phyloP scores from a whole-genome alignment of 2,113 vertebrate genomes.

The Prinia subflava region DNA sequence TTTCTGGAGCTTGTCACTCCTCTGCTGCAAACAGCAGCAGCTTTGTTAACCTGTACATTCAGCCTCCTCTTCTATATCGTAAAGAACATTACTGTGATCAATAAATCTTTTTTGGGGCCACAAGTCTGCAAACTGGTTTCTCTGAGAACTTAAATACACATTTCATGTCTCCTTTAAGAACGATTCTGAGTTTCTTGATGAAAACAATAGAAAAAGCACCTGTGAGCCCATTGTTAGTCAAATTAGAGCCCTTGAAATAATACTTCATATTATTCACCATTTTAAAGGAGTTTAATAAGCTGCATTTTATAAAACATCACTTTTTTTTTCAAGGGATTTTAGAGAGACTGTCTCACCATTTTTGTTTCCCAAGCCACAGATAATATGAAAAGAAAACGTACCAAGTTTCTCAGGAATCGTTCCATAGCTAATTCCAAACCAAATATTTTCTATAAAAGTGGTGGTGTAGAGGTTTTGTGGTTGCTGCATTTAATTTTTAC shows the following conservation, averaged over 20 bases:
- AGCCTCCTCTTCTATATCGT: background rate
- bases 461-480: background rate
- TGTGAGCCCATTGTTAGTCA: background rate
- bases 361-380: background rate
- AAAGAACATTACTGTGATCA: background rate
- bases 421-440: background rate
- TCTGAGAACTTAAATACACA: background rate
- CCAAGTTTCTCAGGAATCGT: background rate
- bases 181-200: background rate
- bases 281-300: background rate
- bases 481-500: background rate
- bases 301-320: background rate
- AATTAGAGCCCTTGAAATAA: background rate
- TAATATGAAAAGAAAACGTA: background rate
- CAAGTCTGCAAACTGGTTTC: background rate
- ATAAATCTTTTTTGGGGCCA: background rate
- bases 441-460: background rate
- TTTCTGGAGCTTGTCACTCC: background rate
- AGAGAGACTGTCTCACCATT: background rate
- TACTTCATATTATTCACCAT: background rate
- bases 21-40: background rate
- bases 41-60: background rate
- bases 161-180: background rate
- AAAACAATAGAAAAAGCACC: background rate
- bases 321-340: background rate